Evolutionary conservation across 2,888 invertebrate genomes (phyloP).

Genomic region (Holacanthella duospinosa): DNA sequence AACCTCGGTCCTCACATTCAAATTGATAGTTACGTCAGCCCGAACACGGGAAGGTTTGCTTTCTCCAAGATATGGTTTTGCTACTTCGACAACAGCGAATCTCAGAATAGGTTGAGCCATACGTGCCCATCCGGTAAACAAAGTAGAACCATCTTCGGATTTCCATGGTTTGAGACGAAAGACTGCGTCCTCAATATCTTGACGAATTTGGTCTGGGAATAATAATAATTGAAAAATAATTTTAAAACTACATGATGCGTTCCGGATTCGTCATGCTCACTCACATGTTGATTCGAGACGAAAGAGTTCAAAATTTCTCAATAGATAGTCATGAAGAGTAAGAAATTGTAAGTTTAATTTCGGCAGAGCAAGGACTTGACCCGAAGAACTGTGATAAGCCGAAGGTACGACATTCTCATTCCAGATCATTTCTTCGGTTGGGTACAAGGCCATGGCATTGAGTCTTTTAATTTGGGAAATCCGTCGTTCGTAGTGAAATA

Average conservation of each 20-base stretch:
- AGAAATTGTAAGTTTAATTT: conserved; percentile 96
- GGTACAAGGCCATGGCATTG: conserved; percentile 96
- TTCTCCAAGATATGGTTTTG: conserved; percentile 83
- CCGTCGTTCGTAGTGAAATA: conserved; percentile 76
- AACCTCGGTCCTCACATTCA: conserved; percentile 81
- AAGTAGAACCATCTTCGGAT: conserved; percentile 70
- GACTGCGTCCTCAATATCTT: conserved; percentile 95
- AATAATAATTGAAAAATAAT: conserved; percentile 19
- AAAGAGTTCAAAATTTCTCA: conserved; percentile 95
- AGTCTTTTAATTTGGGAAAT: conserved; percentile 86
- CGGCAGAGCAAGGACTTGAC: conserved; percentile 77
- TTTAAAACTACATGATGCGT: neutral
- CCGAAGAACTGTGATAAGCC: conserved; percentile 93
- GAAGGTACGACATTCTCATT: conserved; percentile 97
- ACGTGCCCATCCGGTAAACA: conserved; percentile 97
- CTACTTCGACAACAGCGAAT: conserved; percentile 90
- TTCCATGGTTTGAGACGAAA: conserved; percentile 89
- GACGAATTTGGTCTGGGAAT: conserved; percentile 83
- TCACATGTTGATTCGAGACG: conserved; percentile 93
- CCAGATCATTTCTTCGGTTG: conserved; percentile 97
- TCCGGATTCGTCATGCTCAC: too few species aligned
- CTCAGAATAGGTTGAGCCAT: conserved; percentile 92
- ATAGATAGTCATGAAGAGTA: conserved; percentile 91
- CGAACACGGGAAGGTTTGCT: conserved; percentile 89
- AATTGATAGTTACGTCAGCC: conserved; percentile 85